Conservation (phyloP, 2,797 vertebrate species). For the Eupleurogrammus muticus region DNA sequence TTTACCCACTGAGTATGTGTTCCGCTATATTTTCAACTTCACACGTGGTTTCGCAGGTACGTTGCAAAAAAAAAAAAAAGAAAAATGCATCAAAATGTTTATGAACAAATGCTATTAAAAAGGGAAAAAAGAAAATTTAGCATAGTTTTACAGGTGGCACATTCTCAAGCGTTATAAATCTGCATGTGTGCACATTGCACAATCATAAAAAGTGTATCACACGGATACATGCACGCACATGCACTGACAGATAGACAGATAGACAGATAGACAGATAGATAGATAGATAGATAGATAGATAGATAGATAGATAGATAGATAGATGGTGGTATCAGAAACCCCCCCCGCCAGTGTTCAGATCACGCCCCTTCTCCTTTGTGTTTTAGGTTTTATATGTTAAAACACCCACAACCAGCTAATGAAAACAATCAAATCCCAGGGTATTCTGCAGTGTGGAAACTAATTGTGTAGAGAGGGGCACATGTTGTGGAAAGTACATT, state of each 20-base stretch:
- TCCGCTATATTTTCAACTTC: background rate
- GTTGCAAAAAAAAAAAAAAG: slow-evolving; percentile 13
- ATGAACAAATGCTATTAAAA: background rate
- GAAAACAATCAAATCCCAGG: slow-evolving; percentile 19
- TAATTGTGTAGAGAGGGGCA: slow-evolving; percentile 19
- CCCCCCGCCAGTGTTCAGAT: slow-evolving; percentile 9
- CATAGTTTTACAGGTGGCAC: background rate
- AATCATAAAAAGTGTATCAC: slow-evolving; percentile 9
- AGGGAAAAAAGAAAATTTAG: background rate
- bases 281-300: slow-evolving; percentile 1
- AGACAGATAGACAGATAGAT: slow-evolving; percentile 10
- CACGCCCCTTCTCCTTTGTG: slow-evolving; percentile 28
- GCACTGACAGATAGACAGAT: slow-evolving; percentile 1
- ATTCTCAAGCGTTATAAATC: background rate
- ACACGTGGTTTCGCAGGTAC: background rate
- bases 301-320: slow-evolving; percentile 7
- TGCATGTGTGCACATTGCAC: background rate
- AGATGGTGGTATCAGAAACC: slow-evolving; percentile 26
- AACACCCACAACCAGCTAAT: slow-evolving; percentile 5
- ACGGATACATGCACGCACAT: background rate
- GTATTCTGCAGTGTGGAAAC: slow-evolving; percentile 13
- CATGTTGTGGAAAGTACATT: slow-evolving; percentile 40
- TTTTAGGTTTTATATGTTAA: slow-evolving; percentile 17
- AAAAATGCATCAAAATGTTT: background rate
- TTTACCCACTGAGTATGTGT: slow-evolving; percentile 14